These are phyloP conservation scores for Hyles euphorbiae DNA, from an alignment of 1,140 invertebrate genomes.

Conservation along the genomic window DNA sequence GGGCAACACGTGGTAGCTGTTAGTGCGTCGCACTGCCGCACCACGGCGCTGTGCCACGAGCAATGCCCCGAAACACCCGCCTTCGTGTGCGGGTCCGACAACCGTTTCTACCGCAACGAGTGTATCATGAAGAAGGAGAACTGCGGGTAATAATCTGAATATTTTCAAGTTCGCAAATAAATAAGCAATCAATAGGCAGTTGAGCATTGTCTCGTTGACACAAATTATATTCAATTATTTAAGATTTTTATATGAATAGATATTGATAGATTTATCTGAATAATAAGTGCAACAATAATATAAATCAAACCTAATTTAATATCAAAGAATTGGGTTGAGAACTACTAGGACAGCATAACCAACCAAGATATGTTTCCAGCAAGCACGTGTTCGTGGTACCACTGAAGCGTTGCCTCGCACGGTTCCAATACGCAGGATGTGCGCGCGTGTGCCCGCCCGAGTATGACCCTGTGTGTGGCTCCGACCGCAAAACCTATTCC, in stretches of 20 bases:
- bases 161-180: no score
- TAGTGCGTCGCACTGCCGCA: constrained; percentile 86
- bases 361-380: constrained; percentile 54
- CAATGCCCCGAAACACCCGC: constrained; percentile 78
- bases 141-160: constrained; percentile 82
- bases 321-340: no score
- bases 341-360: no score
- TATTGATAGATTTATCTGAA: no score
- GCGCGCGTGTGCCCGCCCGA: constrained; percentile 89
- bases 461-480: constrained; percentile 93
- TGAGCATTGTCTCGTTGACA: no score
- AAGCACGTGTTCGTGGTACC: constrained; percentile 93
- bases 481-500: constrained; percentile 91
- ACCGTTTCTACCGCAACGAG: constrained; percentile 92
- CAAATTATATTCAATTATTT: no score
- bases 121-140: constrained; percentile 95
- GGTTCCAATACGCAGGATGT: constrained; percentile 90
- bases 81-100: constrained; percentile 94
- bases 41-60: constrained; percentile 87
- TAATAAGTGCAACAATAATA: no score
- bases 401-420: constrained; percentile 86
- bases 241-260: no score
- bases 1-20: constrained; percentile 89
- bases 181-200: no score
- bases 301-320: no score